phyloP scores from a whole-genome alignment of 2,797 vertebrate genomes.

The Toxotes lorentzi region DNA sequence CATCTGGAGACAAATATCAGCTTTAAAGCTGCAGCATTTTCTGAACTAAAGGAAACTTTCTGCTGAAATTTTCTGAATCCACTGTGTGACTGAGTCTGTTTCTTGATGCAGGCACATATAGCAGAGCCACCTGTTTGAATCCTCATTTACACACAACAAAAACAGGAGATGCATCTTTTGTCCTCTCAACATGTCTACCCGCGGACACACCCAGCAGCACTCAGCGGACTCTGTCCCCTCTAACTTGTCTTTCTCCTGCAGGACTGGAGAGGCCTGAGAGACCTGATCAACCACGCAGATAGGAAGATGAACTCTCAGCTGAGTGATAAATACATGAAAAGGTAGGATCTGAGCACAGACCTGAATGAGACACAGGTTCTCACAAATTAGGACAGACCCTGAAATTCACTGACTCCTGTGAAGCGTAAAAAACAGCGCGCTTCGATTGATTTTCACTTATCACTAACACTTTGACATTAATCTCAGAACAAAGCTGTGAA shows the following conservation, averaged over 20 bases:
- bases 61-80: not conserved
- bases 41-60: not conserved
- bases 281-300: slow-evolving; percentile 25
- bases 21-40: not conserved
- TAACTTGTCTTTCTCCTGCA: slow-evolving; percentile 16
- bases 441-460: not conserved
- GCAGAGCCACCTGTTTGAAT: not conserved
- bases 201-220: slow-evolving; percentile 37
- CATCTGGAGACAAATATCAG: not conserved
- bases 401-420: not conserved
- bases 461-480: not conserved
- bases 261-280: slow-evolving; percentile 53
- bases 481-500: fast-evolving
- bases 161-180: slow-evolving; percentile 10
- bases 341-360: not conserved
- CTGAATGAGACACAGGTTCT: not conserved
- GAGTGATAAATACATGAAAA: not conserved
- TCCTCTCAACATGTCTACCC: not conserved
- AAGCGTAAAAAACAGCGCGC: not conserved
- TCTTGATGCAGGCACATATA: not conserved
- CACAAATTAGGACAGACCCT: not conserved
- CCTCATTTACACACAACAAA: not conserved
- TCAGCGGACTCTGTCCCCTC: not conserved
- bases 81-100: not conserved
- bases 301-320: not conserved